Conservation (phyloP, 1,140 invertebrate species). For the Drosophila nebulosa region DNA sequence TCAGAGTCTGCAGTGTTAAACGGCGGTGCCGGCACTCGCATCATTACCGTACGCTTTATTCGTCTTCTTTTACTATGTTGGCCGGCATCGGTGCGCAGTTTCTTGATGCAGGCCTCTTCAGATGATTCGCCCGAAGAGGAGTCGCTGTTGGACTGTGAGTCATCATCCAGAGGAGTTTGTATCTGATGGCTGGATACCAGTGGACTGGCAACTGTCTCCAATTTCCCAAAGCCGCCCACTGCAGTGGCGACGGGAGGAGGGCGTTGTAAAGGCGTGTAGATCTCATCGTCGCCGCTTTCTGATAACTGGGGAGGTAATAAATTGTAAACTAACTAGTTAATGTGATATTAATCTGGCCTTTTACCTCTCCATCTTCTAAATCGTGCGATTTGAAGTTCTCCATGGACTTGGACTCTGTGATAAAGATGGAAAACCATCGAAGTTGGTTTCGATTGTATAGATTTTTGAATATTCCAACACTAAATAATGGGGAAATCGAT, state of each 20-base stretch:
- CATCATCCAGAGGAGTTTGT: slow-evolving; percentile 58
- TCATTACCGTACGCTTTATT: slow-evolving; percentile 81
- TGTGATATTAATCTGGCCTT: not conserved
- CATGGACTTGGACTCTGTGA: not conserved
- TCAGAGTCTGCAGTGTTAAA: slow-evolving; percentile 69
- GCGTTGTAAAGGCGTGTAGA: slow-evolving; percentile 82
- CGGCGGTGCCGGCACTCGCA: slow-evolving; percentile 80
- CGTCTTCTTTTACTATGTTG: slow-evolving; percentile 57
- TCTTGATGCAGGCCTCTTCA: slow-evolving; percentile 70
- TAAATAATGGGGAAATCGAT: too few relatives aligned
- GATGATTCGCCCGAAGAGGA: slow-evolving; percentile 61
- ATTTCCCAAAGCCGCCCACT: not conserved
- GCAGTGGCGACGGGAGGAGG: slow-evolving; percentile 48
- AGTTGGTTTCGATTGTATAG: too few relatives aligned
- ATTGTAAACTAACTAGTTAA: not conserved
- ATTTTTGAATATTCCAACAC: too few relatives aligned
- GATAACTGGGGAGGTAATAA: slow-evolving; percentile 43
- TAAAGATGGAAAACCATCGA: not conserved
- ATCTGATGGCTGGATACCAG: slow-evolving; percentile 60
- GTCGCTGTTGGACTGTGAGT: slow-evolving; percentile 61
- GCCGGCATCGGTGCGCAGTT: slow-evolving; percentile 46
- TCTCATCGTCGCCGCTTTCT: slow-evolving; percentile 64
- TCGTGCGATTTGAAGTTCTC: slow-evolving; percentile 62
- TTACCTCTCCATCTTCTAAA: slow-evolving; percentile 81
- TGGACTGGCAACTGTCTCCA: slow-evolving; percentile 39